Evolutionary conservation across 2,113 vertebrate species (phyloP).

Genomic region (Odontesthes bonariensis): DNA sequence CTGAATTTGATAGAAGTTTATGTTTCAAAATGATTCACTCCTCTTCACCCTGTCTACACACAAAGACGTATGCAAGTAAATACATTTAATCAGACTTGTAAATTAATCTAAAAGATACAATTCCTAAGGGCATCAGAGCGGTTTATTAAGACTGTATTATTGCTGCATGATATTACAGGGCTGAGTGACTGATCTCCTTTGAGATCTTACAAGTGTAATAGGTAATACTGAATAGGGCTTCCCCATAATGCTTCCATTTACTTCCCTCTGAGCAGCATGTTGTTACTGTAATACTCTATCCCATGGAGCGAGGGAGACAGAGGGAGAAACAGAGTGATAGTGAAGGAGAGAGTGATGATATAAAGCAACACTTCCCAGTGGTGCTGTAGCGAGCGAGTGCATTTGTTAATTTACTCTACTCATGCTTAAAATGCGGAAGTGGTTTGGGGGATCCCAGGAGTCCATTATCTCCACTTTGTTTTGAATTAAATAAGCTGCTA

Average conservation of each 20-base stretch:
- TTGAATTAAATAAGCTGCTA: conserved; percentile 87
- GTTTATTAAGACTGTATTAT: conserved; percentile 48
- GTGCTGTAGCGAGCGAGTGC: conserved; percentile 72
- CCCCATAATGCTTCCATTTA: conserved; percentile 62
- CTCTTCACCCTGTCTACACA: neutral
- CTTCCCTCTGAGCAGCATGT: conserved; percentile 36
- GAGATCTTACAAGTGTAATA: conserved; percentile 57
- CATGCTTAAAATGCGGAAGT: conserved; percentile 81
- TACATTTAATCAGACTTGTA: conserved; percentile 6
- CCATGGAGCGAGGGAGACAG: conserved; percentile 39
- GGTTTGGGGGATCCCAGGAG: conserved; percentile 81
- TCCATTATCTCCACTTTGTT: conserved; percentile 88
- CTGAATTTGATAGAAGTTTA: neutral
- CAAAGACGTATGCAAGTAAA: conserved; percentile 10
- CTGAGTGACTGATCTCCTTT: conserved; percentile 54
- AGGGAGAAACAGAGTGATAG: conserved; percentile 41
- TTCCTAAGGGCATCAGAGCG: conserved; percentile 33
- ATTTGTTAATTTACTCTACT: conserved; percentile 85
- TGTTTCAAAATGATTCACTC: neutral
- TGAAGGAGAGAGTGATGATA: conserved; percentile 68
- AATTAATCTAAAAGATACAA: conserved; percentile 35
- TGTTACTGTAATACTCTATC: conserved; percentile 62
- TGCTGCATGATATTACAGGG: conserved; percentile 37
- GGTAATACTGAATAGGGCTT: conserved; percentile 55
- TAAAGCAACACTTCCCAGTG: conserved; percentile 73